Percentiles rank a stretch among this genome's conserved stretches.
phyloP scores from a whole-genome alignment of 1,140 invertebrate genomes.

The Pinna nobilis region DNA sequence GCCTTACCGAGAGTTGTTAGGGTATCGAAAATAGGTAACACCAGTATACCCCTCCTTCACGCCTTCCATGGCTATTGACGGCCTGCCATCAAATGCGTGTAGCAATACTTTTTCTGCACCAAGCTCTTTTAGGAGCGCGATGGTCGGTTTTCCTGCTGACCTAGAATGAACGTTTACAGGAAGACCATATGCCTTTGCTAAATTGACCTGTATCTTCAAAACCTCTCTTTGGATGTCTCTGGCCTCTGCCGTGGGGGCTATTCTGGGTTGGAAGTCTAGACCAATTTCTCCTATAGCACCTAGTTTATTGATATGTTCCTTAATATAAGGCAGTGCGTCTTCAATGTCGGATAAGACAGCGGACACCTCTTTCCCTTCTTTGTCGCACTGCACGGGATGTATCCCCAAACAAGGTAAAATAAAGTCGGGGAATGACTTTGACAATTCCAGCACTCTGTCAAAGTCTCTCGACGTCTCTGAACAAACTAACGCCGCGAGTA shows the following conservation, averaged over 20 bases:
- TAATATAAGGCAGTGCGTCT: conserved; percentile 45
- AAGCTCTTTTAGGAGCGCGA: conserved; percentile 69
- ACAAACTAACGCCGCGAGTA: conserved; percentile 39
- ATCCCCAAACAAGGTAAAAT: conserved; percentile 60
- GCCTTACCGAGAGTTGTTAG: too few relatives aligned
- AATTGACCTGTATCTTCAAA: conserved; percentile 60
- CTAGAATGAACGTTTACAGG: conserved; percentile 74
- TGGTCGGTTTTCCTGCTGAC: conserved; percentile 72
- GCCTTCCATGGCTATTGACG: conserved; percentile 69
- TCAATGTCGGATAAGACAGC: conserved; percentile 46
- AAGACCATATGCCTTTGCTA: conserved; percentile 60
- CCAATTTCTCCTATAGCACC: conserved; percentile 65
- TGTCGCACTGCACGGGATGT: conserved; percentile 66
- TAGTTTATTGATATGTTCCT: conserved; percentile 48
- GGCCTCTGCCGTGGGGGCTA: conserved; percentile 55
- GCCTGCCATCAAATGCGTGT: conserved; percentile 74
- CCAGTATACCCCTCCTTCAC: conserved; percentile 70
- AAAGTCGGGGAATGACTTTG: conserved; percentile 45
- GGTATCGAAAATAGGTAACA: too few relatives aligned
- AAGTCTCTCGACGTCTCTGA: conserved; percentile 34
- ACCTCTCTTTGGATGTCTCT: conserved; percentile 67
- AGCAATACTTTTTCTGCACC: conserved; percentile 70
- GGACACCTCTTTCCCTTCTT: conserved; percentile 21
- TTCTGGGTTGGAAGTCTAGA: conserved; percentile 70
- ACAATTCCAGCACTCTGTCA: conserved; percentile 34